Base-by-base conservation (phyloP, 2,113 vertebrate species). In the Periophthalmodon schlosseri region DNA sequence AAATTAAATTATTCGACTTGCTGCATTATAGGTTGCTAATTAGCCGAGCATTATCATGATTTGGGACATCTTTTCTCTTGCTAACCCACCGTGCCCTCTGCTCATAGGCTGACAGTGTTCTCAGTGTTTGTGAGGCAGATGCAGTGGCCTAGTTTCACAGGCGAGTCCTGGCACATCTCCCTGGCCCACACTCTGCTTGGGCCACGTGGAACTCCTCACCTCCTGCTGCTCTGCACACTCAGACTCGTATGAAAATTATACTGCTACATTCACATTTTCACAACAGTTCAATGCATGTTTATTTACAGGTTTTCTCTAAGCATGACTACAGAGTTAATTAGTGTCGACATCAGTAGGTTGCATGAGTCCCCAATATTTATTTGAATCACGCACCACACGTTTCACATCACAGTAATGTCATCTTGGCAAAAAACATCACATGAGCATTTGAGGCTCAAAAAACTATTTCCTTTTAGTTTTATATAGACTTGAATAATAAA, bases 111-210 rank as follows among this genome's bases (percentile, higher is more conserved):
- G 20, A 56, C 52, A 33, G 28, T 28, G 28, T 33, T 63, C 33
- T n/a, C 63, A n/a, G 34, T 68, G 76, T 91, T 81, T 85, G 79
- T 76, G 57, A 77, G 83, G 83, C 86, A 76, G 69, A 79, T 85
- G 77, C 67, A 11, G 72, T 91, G 90, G 68, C 90, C 91, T 91
- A 89, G 84, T 93, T 94, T 86, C 75, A 52, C 70, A 63, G 64
- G 69, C 24, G 28, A 70, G 68, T 57, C 54, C 80, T 91, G 87
- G 88, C 84, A 68, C 63, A 64, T 34, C 64, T 68, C 74, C 74
- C 76, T 76, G 77, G 34, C 85, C 69, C 68, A 82, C 75, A 75
- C 87, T 88, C 73, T 74, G 77, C 75, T 78, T 71, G 76, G 66
- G 83, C 83, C 87, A 89, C 74, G 70, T 87, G 76, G 79, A 75